phyloP scores from a whole-genome alignment of 2,113 vertebrate species.

The Paedocypris sp. region DNA sequence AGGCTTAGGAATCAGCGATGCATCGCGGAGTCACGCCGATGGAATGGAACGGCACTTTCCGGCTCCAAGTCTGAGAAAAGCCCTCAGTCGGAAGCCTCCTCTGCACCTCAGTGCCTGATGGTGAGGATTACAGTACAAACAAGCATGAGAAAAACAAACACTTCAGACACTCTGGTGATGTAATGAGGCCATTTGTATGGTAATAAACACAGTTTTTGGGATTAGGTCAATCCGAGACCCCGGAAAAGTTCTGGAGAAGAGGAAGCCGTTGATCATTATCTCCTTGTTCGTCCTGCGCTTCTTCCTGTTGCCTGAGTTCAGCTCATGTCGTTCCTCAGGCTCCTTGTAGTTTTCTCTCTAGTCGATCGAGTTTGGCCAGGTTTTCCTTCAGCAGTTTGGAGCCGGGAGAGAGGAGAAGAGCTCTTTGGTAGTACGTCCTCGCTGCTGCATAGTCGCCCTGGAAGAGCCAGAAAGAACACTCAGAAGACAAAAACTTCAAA shows the following conservation, averaged over 20 bases:
- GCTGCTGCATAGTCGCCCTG: conserved; percentile 86
- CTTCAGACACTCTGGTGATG: not conserved
- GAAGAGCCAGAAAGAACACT: not conserved
- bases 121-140: not conserved
- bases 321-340: conserved; percentile 27
- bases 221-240: not conserved
- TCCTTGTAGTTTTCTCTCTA: conserved; percentile 74
- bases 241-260: not conserved
- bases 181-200: not conserved
- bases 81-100: not conserved
- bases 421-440: conserved; percentile 79
- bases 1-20: conserved; percentile 4
- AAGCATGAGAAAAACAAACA: not conserved
- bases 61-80: not conserved
- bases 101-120: too few relatives aligned
- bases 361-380: conserved; percentile 83
- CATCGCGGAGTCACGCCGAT: not conserved
- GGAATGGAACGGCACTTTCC: not conserved
- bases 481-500: not conserved
- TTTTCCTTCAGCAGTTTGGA: conserved; percentile 90
- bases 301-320: conserved; percentile 17
- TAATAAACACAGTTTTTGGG: not conserved
- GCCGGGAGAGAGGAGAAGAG: conserved; percentile 76
- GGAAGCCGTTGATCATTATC: not conserved
- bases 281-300: not conserved